Evolutionary conservation across 2,113 vertebrate species (phyloP).

Genomic region (Hoplias malabaricus): DNA sequence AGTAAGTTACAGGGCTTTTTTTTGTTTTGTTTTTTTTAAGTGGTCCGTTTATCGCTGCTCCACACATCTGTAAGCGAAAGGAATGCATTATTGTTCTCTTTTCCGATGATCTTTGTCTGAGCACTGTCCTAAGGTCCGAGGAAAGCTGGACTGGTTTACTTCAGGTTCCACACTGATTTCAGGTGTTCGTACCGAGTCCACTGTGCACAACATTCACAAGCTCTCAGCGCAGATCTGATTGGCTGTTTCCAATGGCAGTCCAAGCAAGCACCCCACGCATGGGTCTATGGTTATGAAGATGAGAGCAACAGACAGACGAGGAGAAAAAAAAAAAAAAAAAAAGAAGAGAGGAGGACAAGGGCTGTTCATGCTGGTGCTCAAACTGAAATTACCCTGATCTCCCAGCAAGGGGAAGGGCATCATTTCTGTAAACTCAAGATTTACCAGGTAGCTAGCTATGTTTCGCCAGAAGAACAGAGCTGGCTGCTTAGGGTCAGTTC

Average conservation of each 20-base stretch:
- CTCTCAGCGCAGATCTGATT: background rate
- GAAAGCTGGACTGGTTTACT: slow-evolving; percentile 54
- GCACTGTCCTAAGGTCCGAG: slow-evolving; percentile 73
- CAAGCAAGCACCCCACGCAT: slow-evolving; percentile 56
- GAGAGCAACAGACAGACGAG: background rate
- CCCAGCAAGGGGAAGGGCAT: slow-evolving; percentile 3
- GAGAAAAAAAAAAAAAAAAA: too few species aligned
- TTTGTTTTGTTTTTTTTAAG: too few species aligned
- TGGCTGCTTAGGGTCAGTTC: slow-evolving; percentile 35
- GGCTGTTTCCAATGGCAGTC: slow-evolving; percentile 20
- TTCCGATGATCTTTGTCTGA: slow-evolving; percentile 57
- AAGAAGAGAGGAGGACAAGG: slow-evolving; percentile 46
- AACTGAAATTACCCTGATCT: slow-evolving; percentile 51
- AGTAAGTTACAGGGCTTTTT: slow-evolving; percentile 56
- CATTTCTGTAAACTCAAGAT: slow-evolving; percentile 61
- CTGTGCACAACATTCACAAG: background rate
- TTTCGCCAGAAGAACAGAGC: slow-evolving; percentile 34
- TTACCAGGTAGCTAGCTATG: slow-evolving; percentile 51
- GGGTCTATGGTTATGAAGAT: slow-evolving; percentile 26
- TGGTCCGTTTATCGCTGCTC: slow-evolving; percentile 21
- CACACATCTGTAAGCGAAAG: background rate
- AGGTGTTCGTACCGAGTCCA: background rate
- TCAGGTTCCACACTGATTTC: slow-evolving; percentile 48
- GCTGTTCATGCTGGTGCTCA: slow-evolving; percentile 79
- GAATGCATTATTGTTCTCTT: background rate